A percentile compares a stretch with the other conserved stretches of the same genome.
Evolutionary conservation across 1,140 invertebrate species (phyloP).

Genomic region (Achroia grisella): DNA sequence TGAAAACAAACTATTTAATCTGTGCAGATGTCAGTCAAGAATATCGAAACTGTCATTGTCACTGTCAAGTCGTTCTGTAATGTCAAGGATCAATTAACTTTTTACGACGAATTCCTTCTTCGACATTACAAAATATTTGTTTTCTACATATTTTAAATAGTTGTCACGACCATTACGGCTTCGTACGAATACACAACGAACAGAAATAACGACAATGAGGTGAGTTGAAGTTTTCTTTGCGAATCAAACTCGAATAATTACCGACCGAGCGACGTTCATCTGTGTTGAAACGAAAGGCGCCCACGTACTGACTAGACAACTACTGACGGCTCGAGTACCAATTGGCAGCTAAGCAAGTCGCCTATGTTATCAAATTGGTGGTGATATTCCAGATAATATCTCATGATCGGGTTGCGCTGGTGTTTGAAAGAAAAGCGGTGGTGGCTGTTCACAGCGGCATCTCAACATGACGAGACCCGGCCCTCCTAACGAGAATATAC

Average conservation of each 20-base stretch:
- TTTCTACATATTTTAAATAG: too few relatives aligned
- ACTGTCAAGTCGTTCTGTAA: too few relatives aligned
- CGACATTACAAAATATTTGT: too few relatives aligned
- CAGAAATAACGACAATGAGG: slow-evolving; percentile 5
- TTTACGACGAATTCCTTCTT: too few relatives aligned
- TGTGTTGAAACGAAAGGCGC: too few relatives aligned
- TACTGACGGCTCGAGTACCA: not conserved
- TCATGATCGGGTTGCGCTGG: slow-evolving; percentile 10
- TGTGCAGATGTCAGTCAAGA: too few relatives aligned
- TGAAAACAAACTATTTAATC: too few relatives aligned
- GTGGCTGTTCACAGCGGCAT: slow-evolving; percentile 24
- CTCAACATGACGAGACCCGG: slow-evolving; percentile 77
- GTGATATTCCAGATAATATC: slow-evolving; percentile 17
- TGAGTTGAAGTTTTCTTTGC: not conserved
- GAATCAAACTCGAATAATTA: too few relatives aligned
- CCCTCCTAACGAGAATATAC: slow-evolving; percentile 86
- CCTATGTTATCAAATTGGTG: slow-evolving; percentile 4
- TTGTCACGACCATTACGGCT: not conserved
- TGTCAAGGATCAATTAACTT: too few relatives aligned
- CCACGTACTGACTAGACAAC: too few relatives aligned
- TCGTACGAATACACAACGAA: slow-evolving; percentile 1
- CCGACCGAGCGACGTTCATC: too few relatives aligned
- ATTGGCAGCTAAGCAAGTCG: slow-evolving; percentile 2
- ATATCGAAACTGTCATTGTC: too few relatives aligned
- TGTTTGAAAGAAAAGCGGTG: not conserved